Base-by-base conservation (phyloP, 2,113 vertebrate genomes). In the Sceloporus undulatus region DNA sequence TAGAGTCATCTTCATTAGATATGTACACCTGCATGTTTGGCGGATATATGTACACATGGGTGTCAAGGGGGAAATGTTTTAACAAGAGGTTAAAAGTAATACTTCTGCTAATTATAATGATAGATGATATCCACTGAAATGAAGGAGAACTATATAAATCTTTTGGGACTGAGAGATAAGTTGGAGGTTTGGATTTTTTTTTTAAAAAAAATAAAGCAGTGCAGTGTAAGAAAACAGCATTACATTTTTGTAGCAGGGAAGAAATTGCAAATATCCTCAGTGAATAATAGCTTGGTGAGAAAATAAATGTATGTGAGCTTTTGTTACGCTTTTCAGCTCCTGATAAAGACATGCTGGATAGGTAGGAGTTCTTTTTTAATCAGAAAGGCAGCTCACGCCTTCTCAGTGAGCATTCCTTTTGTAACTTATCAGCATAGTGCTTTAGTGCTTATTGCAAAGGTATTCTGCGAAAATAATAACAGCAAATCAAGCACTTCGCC, bases 281-380 rank as follows among this genome's bases (percentile, higher is more conserved):
- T 34, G 76, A 87, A 88, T 75, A 85, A 40, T 34, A 19, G 86
- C 38, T 8, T 66, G 40, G 42, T 79, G 54, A 27, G 92, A 92
- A 87, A 90, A 86, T 0, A 0, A 34, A 18, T 21, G 62, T 0
- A 0, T 91, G 85, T 25, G 0, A 1, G 73, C 25, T 91, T 92
- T 93, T 94, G n/a, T 13, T 95, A 88, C 86, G 90, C 90, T 94
- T 93, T 91, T 94, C 87, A 93, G 85, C 80, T 25, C 0, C 74
- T 88, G 88, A 92, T 91, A 93, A 92, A 89, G 90, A 92, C 93
- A 91, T 0, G 0, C 77, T 14, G 1, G 84, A 85, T 94, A 88
- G 87, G 38, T n/a, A 65, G 40, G 21, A 9, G 18, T 74, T 75
- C 71, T 3, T 40, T 40, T 91, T 75, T 87, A 82, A 75, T 87